phyloP scores from a whole-genome alignment of 2,888 invertebrate genomes.

The Dione juno region DNA sequence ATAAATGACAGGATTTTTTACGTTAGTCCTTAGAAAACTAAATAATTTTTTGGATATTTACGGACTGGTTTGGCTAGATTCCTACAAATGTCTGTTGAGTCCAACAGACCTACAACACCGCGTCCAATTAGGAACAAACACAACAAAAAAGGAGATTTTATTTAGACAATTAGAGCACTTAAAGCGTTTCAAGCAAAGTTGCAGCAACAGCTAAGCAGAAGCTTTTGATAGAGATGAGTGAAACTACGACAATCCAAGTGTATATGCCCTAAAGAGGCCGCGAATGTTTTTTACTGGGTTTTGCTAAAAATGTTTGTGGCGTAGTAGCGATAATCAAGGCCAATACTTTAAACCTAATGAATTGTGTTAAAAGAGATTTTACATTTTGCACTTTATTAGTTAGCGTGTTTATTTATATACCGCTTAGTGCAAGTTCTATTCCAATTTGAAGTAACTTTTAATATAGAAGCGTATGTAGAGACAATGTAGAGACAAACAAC shows the following conservation, averaged over 20 bases:
- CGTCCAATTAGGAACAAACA: too few species aligned
- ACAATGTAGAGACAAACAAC: neutral
- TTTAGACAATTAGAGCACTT: too few species aligned
- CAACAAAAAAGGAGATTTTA: too few species aligned
- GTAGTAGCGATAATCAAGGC: conserved; percentile 43
- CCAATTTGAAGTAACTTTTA: conserved; percentile 3
- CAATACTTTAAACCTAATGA: conserved; percentile 43
- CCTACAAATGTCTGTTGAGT: too few species aligned
- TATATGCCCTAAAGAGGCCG: conserved; percentile 38
- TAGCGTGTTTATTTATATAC: neutral
- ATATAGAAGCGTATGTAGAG: neutral
- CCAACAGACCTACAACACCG: too few species aligned
- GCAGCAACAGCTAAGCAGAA: neutral
- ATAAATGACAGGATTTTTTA: too few species aligned
- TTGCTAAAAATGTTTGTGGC: conserved; percentile 37
- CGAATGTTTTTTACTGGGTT: conserved; percentile 32
- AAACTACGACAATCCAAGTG: conserved; percentile 15
- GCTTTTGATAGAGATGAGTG: conserved; percentile 15
- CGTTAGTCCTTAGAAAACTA: too few species aligned
- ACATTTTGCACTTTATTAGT: conserved; percentile 10
- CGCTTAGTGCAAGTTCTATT: neutral
- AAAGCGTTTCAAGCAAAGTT: neutral
- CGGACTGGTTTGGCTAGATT: too few species aligned
- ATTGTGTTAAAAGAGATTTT: conserved; percentile 41
- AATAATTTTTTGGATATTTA: too few species aligned